Conservation (phyloP, 2,888 invertebrate species). For the Pomacea canaliculata region DNA sequence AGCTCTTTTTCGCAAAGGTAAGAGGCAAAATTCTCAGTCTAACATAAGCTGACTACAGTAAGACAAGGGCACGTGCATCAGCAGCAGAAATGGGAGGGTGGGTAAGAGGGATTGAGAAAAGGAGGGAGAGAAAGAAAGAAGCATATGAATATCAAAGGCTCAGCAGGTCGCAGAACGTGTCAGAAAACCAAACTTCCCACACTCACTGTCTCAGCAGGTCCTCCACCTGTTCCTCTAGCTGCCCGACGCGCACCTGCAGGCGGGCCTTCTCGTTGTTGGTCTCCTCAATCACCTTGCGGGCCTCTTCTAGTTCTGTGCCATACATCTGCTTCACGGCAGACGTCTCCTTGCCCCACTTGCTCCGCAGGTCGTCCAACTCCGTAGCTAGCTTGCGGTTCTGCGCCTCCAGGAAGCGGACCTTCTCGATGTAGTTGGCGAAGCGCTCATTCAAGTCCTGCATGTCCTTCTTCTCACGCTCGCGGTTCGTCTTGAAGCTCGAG, state of each 20-base stretch:
- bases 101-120: no score
- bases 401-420: slow-evolving; percentile 70
- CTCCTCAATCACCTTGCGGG: slow-evolving; percentile 71
- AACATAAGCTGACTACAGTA: no score
- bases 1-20: no score
- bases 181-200: background rate
- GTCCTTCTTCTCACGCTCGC: slow-evolving; percentile 73
- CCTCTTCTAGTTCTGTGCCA: slow-evolving; percentile 71
- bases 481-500: slow-evolving; percentile 67
- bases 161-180: no score
- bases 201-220: slow-evolving; percentile 63
- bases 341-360: slow-evolving; percentile 68
- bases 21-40: no score
- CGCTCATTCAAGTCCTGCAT: slow-evolving; percentile 73
- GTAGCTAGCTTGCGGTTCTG: slow-evolving; percentile 69
- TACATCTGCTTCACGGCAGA: slow-evolving; percentile 70
- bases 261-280: slow-evolving; percentile 72
- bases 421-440: slow-evolving; percentile 73
- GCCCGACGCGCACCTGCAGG: slow-evolving; percentile 70
- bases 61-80: no score
- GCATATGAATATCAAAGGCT: no score
- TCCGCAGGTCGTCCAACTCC: slow-evolving; percentile 65
- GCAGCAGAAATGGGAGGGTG: no score
- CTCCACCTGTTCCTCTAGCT: slow-evolving; percentile 70
- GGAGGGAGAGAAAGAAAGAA: no score